Evolutionary conservation across 2,888 invertebrate species (phyloP).

Genomic region (Ptychoptera contaminata): DNA sequence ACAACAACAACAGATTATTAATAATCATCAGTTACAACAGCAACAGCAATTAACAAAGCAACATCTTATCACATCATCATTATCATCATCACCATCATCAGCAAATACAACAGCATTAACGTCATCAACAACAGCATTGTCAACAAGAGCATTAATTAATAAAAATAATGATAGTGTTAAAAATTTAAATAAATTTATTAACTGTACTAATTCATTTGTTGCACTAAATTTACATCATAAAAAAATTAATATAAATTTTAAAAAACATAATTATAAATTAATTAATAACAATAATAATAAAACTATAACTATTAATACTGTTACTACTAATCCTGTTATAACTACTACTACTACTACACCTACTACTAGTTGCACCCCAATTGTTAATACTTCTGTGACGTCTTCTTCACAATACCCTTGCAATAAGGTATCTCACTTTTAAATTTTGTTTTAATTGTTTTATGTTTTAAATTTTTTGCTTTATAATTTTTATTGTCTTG

Average conservation of each 20-base stretch:
- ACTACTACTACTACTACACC: conserved; percentile 18
- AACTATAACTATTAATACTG: not conserved
- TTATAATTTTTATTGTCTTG: too few relatives aligned
- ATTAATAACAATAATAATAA: too few relatives aligned
- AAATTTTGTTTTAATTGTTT: too few relatives aligned
- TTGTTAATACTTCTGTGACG: conserved; percentile 14
- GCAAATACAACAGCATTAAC: conserved; percentile 28
- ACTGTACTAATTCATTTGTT: too few relatives aligned
- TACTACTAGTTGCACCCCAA: conserved; percentile 19
- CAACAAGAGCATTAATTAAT: conserved; percentile 5
- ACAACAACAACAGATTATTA: conserved; percentile 8
- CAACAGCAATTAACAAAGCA: conserved; percentile 5
- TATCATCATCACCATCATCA: not conserved
- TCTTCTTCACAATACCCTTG: conserved; percentile 31
- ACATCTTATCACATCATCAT: conserved; percentile 2
- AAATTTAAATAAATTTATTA: too few relatives aligned
- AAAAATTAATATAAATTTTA: too few relatives aligned
- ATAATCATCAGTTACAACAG: too few relatives aligned
- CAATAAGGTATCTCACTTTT: conserved; percentile 1
- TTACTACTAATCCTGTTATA: not conserved
- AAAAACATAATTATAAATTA: too few relatives aligned
- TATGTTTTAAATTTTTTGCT: too few relatives aligned
- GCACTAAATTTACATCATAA: too few relatives aligned
- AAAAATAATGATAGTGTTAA: too few relatives aligned
- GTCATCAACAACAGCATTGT: conserved; percentile 17